phyloP scores from a whole-genome alignment of 2,797 vertebrate species.

The Rhinogobio ventralis region DNA sequence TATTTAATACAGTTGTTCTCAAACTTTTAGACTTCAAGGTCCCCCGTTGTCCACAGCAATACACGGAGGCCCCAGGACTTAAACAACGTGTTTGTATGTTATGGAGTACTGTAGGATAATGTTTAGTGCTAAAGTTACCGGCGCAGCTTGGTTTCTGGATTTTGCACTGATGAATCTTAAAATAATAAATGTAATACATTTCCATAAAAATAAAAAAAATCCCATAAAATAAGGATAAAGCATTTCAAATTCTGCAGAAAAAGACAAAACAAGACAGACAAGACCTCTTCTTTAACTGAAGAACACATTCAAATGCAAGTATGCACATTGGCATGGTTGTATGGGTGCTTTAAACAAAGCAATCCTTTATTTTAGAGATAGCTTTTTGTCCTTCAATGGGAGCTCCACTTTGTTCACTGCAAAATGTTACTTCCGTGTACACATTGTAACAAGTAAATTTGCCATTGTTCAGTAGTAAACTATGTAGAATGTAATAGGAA shows the following conservation, averaged over 20 bases:
- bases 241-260: constrained; percentile 3
- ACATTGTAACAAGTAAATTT: constrained; percentile 38
- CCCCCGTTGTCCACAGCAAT: no score
- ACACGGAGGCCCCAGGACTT: no score
- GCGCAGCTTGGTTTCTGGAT: not conserved
- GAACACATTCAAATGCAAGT: constrained; percentile 11
- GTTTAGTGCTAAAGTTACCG: not conserved
- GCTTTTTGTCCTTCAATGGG: constrained; percentile 39
- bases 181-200: not conserved
- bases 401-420: constrained; percentile 41
- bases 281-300: not conserved
- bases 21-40: not conserved
- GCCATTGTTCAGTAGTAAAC: constrained; percentile 51
- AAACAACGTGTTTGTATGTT: no score
- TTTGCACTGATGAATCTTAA: not conserved
- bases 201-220: not conserved
- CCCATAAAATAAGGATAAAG: not conserved
- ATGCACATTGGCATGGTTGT: not conserved
- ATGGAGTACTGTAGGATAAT: not conserved
- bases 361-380: constrained; percentile 51
- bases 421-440: constrained; percentile 45
- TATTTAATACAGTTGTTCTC: not conserved
- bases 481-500: constrained; percentile 31
- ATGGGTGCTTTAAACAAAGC: constrained; percentile 47
- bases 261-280: not conserved